Evolutionary conservation across 2,888 invertebrate genomes (phyloP), one percentile per base, ranked within the genome.

Genomic region (Balanococcus diminutus): DNA sequence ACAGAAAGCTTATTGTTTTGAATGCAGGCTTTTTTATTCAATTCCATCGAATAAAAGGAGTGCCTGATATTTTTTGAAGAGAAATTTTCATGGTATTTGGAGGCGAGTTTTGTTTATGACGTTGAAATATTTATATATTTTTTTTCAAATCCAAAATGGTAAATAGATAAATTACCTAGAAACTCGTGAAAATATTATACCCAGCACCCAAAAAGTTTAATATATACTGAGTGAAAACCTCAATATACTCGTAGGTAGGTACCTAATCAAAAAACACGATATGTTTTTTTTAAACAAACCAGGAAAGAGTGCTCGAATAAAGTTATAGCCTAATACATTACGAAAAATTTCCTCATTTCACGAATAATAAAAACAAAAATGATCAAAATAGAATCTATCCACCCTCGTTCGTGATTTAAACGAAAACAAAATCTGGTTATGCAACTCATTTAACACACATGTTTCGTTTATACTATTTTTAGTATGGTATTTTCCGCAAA

Each of bases 371-470:
- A 56, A 56, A 56, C 56, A 56, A 56, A 56, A 56, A 56, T n/a
- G 42, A n/a, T 22, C 1, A 56, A 56, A 56, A 56, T 22, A 56
- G 22, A 56, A 56, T 9, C 56, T 8, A 14, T 4, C 46, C 22
- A 19, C 22, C 22, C 36, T 0, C 56, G 9, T 22, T 56, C 22
- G 51, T 51, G 51, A 51, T 51, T 51, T 51, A 22, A n/a, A 51
- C 51, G 22, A 56, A 22, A 56, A 56, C n/a, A 22, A 19, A 56
- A 56, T 56, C 56, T 56, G 56, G 56, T 22, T 56, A 56, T 22
- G 56, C 56, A 56, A 56, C 56, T 56, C 56, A 56, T 56, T 56
- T 56, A 56, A 56, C 56, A 56, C 56, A 56, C 56, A 56, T 46
- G 46, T 46, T 46, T 22, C 56, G 8, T 22, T 19, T 22, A 22